Percentiles rank a stretch among this genome's conserved stretches.
These are phyloP conservation scores for Polypterus bichir DNA, from an alignment of 2,113 vertebrate species.

Conservation along the genomic window DNA sequence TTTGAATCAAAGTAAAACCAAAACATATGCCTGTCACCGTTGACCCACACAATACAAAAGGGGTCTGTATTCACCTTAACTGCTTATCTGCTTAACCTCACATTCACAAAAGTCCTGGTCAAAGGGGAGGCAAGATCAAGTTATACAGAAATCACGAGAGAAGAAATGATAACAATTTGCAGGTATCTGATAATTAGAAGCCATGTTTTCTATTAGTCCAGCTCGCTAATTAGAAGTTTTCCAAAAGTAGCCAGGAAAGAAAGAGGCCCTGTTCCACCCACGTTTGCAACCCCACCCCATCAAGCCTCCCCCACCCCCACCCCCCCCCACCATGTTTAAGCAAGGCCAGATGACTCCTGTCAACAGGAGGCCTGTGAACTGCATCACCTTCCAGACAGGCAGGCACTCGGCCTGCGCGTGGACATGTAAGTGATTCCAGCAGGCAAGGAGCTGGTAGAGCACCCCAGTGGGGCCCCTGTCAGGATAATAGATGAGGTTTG, in stretches of 20 bases:
- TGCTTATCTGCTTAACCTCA: background rate
- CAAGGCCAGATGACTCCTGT: constrained; percentile 23
- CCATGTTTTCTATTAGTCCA: background rate
- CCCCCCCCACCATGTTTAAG: constrained; percentile 16
- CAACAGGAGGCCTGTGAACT: constrained; percentile 8
- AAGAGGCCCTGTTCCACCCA: constrained; percentile 22
- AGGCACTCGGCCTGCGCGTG: constrained; percentile 2
- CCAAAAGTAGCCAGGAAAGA: constrained; percentile 24
- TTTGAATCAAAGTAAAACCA: background rate
- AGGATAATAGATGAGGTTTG: too few relatives aligned
- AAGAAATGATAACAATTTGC: constrained; percentile 1
- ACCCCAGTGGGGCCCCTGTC: too few relatives aligned
- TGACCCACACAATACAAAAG: background rate
- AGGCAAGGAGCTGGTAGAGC: background rate
- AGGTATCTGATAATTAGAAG: constrained; percentile 12
- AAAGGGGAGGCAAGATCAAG: background rate
- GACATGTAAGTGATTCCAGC: background rate
- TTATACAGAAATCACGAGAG: background rate
- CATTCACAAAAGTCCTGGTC: background rate
- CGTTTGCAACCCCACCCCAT: background rate
- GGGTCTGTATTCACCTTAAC: background rate
- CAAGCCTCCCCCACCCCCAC: too few relatives aligned
- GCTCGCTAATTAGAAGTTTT: constrained; percentile 6
- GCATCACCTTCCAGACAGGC: constrained; percentile 12
- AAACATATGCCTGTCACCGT: background rate